Conservation (phyloP, 2,888 invertebrate species). For the Trissolcus brochymenae region DNA sequence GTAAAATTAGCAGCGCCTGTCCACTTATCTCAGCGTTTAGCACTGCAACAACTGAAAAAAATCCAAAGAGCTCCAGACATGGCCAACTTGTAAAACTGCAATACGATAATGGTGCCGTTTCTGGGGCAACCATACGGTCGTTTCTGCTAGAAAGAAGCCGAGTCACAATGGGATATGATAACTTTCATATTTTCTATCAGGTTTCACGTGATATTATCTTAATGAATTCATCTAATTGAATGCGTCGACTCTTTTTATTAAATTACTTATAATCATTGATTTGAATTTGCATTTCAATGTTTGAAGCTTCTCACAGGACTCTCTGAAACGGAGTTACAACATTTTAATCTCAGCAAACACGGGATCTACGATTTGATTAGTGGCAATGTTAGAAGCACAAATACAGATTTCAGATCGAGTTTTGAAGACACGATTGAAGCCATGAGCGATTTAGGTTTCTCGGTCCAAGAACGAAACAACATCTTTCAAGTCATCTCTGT, state of each 20-base stretch:
- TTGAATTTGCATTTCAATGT: neutral
- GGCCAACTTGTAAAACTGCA: constrained; percentile 74
- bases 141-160: constrained; percentile 75
- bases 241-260: too few relatives aligned
- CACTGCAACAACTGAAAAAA: constrained; percentile 74
- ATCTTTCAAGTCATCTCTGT: constrained; percentile 69
- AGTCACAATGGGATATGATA: constrained; percentile 71
- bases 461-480: constrained; percentile 59
- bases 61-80: constrained; percentile 75
- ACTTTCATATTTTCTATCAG: constrained; percentile 76
- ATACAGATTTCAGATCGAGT: constrained; percentile 46
- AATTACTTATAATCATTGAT: too few relatives aligned
- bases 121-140: constrained; percentile 73
- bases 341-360: constrained; percentile 62
- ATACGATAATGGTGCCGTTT: constrained; percentile 67
- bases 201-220: constrained; percentile 53
- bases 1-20: constrained; percentile 67
- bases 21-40: constrained; percentile 71
- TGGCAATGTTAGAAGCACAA: constrained; percentile 36
- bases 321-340: constrained; percentile 62
- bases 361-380: constrained; percentile 64
- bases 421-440: constrained; percentile 68
- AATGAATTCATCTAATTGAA: too few relatives aligned
- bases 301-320: constrained; percentile 56
- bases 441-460: constrained; percentile 67